These are phyloP conservation scores for Campylomormyrus tamandua DNA, from an alignment of 2,113 vertebrate species.

Conservation along the genomic window DNA sequence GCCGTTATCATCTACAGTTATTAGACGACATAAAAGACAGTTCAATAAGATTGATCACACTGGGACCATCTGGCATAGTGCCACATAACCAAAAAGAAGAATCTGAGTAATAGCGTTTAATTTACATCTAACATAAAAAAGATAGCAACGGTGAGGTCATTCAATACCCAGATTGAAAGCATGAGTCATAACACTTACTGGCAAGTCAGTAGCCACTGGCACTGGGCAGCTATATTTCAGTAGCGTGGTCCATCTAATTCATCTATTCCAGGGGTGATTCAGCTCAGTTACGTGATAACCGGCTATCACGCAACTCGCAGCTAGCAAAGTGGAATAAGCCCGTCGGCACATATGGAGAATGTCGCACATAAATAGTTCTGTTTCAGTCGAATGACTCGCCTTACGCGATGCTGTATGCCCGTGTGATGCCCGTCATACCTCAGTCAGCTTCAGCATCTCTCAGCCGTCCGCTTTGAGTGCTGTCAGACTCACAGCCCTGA, in stretches of 20 bases:
- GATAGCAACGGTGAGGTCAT: background rate
- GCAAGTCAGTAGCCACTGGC: background rate
- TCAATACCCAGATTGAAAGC: background rate
- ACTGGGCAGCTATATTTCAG: background rate
- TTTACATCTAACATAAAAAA: background rate
- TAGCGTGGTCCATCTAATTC: background rate
- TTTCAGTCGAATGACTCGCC: background rate
- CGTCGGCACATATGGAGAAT: background rate
- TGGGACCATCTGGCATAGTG: background rate
- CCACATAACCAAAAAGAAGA: background rate
- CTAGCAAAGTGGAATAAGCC: background rate
- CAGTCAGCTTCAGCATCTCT: background rate
- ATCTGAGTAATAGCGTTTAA: background rate
- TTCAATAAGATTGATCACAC: background rate
- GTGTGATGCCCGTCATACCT: background rate
- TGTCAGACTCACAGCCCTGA: background rate
- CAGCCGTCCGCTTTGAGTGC: background rate
- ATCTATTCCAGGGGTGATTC: background rate
- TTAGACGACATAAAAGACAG: background rate
- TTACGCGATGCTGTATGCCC: background rate
- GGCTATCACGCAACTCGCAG: background rate
- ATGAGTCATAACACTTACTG: background rate
- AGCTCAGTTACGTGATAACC: background rate
- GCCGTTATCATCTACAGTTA: background rate
- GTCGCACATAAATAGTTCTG: background rate